Base-by-base conservation (phyloP, 2,888 invertebrate species). In the Kryphioiulus occultus region DNA sequence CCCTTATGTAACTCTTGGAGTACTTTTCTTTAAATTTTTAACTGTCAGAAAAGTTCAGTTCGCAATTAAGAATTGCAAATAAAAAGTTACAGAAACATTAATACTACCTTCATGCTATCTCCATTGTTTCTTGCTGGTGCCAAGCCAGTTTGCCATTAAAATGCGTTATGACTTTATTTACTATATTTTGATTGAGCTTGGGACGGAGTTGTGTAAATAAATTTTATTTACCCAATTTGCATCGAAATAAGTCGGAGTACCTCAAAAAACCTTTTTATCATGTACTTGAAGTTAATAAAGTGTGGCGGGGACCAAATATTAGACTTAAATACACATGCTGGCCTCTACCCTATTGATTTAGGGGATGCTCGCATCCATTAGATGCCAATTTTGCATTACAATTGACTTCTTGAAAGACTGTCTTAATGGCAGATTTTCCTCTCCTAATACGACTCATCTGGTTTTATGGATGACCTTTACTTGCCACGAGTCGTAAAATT, bases 341-440 rank as follows among this genome's bases (percentile, higher is more conserved):
- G 22, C 68, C 26, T 68, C 68, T 68, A 68, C 68, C 26, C 68
- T 68, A 26, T 68, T 68, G 68, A 68, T 68, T 26, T 68, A 68
- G 68, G 68, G 68, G 68, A 68, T 26, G 22, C 9, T 26, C 22
- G 68, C 68, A 68, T 68, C 68, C 68, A 68, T 68, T 68, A 68
- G 68, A 68, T 68, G 68, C 68, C 68, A 68, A 68, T 68, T 68
- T 68, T 68, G 68, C 68, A 68, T 68, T 68, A 26, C 68, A 68
- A 68, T 68, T 68, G 68, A 68, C 68, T 68, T 68, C 68, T 68
- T 10, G 4, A 59, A 68, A 68, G 68, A 68, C 26, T 10, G 22
- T 68, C 22, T 68, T 68, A 68, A 68, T 26, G 68, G 68, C 26
- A 26, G 22, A 68, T 68, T 68, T 68, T 10, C 68, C 68, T 68